These are phyloP conservation scores for Pluvianellus socialis DNA, from an alignment of 2,113 vertebrate species.

Conservation along the genomic window DNA sequence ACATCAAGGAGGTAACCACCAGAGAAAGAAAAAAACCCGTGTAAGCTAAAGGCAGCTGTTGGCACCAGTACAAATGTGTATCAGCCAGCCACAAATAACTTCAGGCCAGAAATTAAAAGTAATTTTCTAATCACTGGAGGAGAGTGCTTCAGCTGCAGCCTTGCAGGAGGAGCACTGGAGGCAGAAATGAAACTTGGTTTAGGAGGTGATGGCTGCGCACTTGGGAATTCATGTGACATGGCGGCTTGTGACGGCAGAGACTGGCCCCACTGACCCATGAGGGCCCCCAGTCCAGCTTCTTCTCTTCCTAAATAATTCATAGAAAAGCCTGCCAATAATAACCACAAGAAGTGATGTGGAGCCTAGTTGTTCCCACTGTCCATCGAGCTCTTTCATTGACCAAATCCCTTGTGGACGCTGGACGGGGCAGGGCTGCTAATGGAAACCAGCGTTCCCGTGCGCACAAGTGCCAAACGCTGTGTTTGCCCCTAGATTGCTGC, in stretches of 20 bases:
- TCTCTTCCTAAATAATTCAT: background rate
- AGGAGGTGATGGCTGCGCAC: background rate
- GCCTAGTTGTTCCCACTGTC: background rate
- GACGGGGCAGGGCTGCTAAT: background rate
- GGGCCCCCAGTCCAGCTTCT: background rate
- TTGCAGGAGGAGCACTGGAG: background rate
- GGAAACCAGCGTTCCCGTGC: accelerated
- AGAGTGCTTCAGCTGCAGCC: background rate
- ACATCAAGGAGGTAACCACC: background rate
- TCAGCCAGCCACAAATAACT: background rate
- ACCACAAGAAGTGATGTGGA: background rate
- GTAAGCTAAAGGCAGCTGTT: background rate
- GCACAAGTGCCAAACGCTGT: background rate
- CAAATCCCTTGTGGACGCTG: background rate
- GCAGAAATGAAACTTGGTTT: background rate
- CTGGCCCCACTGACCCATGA: background rate
- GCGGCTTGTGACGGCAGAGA: background rate
- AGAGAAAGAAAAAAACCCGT: background rate
- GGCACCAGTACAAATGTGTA: background rate
- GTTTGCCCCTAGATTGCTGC: background rate
- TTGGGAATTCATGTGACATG: background rate
- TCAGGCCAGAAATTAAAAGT: background rate
- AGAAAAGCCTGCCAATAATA: background rate
- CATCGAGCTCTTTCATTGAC: background rate
- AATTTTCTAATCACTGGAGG: background rate